Evolutionary conservation across 2,888 invertebrate genomes (phyloP), one percentile per base, ranked within the genome.

Genomic region (Macropis europaea): DNA sequence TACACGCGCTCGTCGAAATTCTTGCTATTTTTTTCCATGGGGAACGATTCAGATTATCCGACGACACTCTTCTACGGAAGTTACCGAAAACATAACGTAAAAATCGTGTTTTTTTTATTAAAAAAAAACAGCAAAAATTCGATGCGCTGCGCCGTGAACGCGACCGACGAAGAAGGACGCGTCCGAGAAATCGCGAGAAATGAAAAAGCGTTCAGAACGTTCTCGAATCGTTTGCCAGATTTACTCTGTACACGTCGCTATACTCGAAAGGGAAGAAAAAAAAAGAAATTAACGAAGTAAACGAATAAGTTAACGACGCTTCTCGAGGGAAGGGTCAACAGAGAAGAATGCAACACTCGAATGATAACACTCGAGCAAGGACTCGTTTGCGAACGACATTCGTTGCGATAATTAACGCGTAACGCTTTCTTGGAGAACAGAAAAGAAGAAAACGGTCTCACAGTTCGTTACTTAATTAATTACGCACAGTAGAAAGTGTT

Each of bases 1-100:
- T 83, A n/a, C n/a, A n/a, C 83, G 69, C 69, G 77, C 76, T 73
- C 76, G 79, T 77, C 73, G 67, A 77, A 84, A 83, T 82, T 82
- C 70, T 67, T 75, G 75, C 77, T 78, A 67, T 63, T 82, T 77
- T 83, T 78, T 82, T 78, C 40, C 52, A 52, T 36, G 79, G 81
- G 79, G 40, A 59, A 73, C 54, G 59, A 57, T 69, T 63, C 76
- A 66, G 47, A 70, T 57, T 64, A 56, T 52, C 62, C 82, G 81
- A 57, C 15, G 48, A 57, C 43, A 22, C 19, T 43, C n/a, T 40
- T 40, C 22, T 30, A 47, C 38, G 60, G 62, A n/a, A n/a, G n/a
- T n/a, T n/a, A n/a, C n/a, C n/a, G n/a, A n/a, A n/a, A n/a, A n/a
- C n/a, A n/a, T n/a, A n/a, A n/a, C n/a, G n/a, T n/a, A n/a, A n/a